A percentile compares a stretch with the other conserved stretches of the same genome.
These are phyloP conservation scores for Herpetotheres cachinnans DNA, from an alignment of 2,113 vertebrate species.

Conservation along the genomic window DNA sequence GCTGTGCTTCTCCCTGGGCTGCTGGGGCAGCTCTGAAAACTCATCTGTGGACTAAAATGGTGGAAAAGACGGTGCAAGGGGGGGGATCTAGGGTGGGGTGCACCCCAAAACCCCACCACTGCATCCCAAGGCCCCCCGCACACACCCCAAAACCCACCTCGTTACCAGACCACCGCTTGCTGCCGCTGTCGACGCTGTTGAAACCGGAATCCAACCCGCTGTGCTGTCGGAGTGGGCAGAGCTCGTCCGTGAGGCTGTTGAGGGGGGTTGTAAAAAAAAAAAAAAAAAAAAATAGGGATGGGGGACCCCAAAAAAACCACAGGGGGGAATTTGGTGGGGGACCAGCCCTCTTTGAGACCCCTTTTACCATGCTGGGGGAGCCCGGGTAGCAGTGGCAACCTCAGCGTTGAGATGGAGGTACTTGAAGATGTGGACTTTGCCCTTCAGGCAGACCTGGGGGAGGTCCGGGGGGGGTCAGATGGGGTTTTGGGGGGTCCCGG, in stretches of 20 bases:
- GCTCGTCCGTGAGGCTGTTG: neutral
- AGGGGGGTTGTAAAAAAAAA: no score
- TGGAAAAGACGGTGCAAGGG: neutral
- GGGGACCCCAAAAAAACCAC: neutral
- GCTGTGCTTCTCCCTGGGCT: neutral
- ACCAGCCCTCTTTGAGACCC: neutral
- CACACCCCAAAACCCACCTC: neutral
- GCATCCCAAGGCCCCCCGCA: neutral
- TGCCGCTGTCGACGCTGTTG: neutral
- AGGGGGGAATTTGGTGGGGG: no score
- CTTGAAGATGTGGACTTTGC: neutral
- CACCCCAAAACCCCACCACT: neutral
- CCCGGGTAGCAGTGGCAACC: no score
- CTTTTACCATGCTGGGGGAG: neutral
- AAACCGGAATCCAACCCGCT: neutral
- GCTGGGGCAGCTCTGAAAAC: neutral
- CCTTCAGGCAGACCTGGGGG: neutral
- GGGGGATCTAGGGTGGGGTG: rapidly evolving
- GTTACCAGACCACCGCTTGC: neutral
- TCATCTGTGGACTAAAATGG: neutral
- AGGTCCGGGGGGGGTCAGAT: neutral
- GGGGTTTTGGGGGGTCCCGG: neutral
- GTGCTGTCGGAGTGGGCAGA: neutral
- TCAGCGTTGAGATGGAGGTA: neutral
- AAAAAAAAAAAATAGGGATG: neutral